Conservation (phyloP, 2,113 vertebrate genomes). For the Etheostoma spectabile region DNA sequence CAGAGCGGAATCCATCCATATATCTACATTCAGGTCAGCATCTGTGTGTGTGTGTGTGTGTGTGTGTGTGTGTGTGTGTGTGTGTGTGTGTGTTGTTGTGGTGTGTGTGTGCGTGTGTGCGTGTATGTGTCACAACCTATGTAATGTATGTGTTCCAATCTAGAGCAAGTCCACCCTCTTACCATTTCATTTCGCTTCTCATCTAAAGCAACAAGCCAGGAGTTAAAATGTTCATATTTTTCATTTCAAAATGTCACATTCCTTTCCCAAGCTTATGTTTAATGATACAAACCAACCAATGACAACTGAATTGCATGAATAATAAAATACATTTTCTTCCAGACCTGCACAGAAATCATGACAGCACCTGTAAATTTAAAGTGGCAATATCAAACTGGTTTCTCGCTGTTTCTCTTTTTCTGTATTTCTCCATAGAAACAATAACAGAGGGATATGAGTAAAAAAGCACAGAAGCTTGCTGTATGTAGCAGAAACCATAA, state of each 20-base stretch:
- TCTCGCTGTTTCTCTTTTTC: too few relatives aligned
- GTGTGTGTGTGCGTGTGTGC: conserved; percentile 33
- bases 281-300: background rate
- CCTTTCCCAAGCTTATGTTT: fast-evolving
- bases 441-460: conserved; percentile 15
- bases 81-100: conserved; percentile 23
- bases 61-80: conserved; percentile 29
- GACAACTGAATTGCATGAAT: background rate
- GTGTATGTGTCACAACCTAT: conserved; percentile 27
- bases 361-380: background rate
- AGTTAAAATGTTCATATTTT: background rate
- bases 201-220: conserved; percentile 27
- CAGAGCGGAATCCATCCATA: conserved; percentile 64
- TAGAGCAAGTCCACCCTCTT: conserved; percentile 11
- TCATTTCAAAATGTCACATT: background rate
- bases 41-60: conserved; percentile 41
- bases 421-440: background rate
- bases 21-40: conserved; percentile 72
- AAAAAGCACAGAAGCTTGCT: conserved; percentile 6
- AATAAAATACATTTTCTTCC: background rate
- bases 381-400: background rate
- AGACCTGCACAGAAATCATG: background rate
- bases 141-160: background rate
- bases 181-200: background rate
- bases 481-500: conserved; percentile 11